Conservation (phyloP, 2,888 invertebrate species). For the Netelia melanura region DNA sequence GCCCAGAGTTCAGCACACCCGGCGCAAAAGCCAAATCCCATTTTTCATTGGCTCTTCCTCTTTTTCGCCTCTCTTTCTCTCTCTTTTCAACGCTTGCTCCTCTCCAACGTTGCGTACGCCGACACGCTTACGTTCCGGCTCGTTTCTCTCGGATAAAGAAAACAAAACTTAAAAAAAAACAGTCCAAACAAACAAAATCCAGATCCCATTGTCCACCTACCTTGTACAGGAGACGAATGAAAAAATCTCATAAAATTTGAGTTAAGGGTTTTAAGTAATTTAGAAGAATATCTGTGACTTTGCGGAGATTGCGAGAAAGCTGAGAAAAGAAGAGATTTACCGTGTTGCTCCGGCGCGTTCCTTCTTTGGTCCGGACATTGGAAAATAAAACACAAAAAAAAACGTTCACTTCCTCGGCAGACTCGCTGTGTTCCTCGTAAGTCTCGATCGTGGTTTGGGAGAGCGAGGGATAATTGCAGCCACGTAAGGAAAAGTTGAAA, state of each 20-base stretch:
- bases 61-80: conserved; percentile 14
- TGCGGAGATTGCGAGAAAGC: neutral
- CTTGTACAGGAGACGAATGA: neutral
- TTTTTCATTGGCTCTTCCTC: conserved; percentile 54
- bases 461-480: too few relatives aligned
- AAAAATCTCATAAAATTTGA: neutral
- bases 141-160: conserved; percentile 37
- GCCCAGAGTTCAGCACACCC: conserved; percentile 22
- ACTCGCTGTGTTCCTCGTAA: conserved; percentile 1
- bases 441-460: neutral
- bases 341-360: conserved; percentile 7
- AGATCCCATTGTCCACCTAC: neutral
- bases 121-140: conserved; percentile 31
- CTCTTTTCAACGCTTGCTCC: neutral
- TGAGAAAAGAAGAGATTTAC: conserved; percentile 4
- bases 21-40: conserved; percentile 58
- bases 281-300: neutral
- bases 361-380: neutral
- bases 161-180: neutral
- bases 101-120: conserved; percentile 37
- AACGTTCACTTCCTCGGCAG: neutral
- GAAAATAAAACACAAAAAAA: neutral
- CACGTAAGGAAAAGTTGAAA: too few relatives aligned
- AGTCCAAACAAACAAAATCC: neutral
- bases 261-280: too few relatives aligned